These are phyloP conservation scores for Oenanthe melanoleuca DNA, from an alignment of 2,113 vertebrate genomes.

Conservation along the genomic window DNA sequence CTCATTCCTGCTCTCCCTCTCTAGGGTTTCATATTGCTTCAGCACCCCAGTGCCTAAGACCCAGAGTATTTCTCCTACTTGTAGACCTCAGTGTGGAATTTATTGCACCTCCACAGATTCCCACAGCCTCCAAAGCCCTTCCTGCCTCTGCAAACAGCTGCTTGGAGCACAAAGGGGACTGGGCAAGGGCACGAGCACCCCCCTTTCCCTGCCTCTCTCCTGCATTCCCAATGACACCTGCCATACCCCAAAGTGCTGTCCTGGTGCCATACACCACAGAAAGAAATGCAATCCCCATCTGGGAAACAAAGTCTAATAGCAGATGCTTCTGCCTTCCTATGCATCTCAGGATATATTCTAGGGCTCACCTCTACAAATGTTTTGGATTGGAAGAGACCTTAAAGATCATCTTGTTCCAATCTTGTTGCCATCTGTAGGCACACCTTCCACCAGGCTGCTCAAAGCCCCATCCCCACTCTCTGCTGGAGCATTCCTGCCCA, in stretches of 20 bases:
- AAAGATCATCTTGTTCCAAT: not conserved
- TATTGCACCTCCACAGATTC: not conserved
- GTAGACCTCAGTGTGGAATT: not conserved
- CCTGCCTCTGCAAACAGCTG: not conserved
- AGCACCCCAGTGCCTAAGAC: not conserved
- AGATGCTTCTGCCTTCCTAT: not conserved
- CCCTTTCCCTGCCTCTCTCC: not conserved
- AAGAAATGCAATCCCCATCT: not conserved
- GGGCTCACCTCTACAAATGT: not conserved
- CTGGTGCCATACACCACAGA: accelerated
- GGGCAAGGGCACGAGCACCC: not conserved
- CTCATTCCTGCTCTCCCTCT: not conserved
- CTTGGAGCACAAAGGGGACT: not conserved
- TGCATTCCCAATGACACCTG: not conserved
- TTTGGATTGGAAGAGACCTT: not conserved
- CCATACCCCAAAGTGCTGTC: not conserved
- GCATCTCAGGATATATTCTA: not conserved
- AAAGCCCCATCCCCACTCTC: not conserved
- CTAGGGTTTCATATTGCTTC: not conserved
- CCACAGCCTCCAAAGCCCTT: not conserved
- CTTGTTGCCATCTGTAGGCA: not conserved
- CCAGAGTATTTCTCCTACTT: not conserved
- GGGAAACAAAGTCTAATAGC: not conserved
- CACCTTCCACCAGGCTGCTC: not conserved
- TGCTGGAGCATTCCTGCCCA: not conserved